A percentile compares a stretch with the other conserved stretches of the same genome.
These are phyloP conservation scores for Rhinophrynus dorsalis DNA, from an alignment of 2,797 vertebrate genomes.

Conservation along the genomic window DNA sequence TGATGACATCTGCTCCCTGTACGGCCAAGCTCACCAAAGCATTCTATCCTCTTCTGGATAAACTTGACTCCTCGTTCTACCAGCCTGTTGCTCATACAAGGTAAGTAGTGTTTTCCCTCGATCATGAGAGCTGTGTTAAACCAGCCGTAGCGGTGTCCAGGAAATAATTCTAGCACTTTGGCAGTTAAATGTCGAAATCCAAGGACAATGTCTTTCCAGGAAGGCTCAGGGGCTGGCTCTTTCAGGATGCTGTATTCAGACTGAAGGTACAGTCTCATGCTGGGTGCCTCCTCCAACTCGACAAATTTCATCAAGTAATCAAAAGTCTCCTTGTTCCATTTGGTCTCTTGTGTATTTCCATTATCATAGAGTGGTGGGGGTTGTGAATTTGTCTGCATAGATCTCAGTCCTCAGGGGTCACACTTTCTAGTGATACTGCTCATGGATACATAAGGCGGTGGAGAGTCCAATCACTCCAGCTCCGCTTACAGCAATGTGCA, in stretches of 20 bases:
- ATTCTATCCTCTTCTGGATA: constrained; percentile 81
- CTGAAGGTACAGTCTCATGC: constrained; percentile 88
- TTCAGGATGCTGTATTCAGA: constrained; percentile 91
- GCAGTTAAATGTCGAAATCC: constrained; percentile 86
- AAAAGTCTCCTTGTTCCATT: constrained; percentile 93
- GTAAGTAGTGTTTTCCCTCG: constrained; percentile 86
- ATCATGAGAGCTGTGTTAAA: constrained; percentile 91
- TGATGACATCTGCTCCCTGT: constrained; percentile 77
- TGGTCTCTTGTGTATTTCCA: constrained; percentile 73
- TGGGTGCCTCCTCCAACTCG: constrained; percentile 68
- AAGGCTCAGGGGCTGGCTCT: constrained; percentile 75
- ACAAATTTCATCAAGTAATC: constrained; percentile 79
- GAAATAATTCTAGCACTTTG: constrained; percentile 85
- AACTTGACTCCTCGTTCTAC: constrained; percentile 78
- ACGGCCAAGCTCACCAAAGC: constrained; percentile 89
- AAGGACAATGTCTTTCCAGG: constrained; percentile 86
- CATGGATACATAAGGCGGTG: constrained; percentile 85
- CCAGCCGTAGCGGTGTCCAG: constrained; percentile 90
- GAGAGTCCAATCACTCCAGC: constrained; percentile 91
- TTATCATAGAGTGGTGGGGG: constrained; percentile 81
- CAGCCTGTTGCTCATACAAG: constrained; percentile 91
- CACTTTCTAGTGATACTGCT: constrained; percentile 69
- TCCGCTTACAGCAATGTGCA: constrained; percentile 87
- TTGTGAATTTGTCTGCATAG: constrained; percentile 85
- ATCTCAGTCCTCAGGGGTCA: constrained; percentile 75